Evolutionary conservation across 2,888 invertebrate species (phyloP).

Genomic region (Hypolimnas misippus): DNA sequence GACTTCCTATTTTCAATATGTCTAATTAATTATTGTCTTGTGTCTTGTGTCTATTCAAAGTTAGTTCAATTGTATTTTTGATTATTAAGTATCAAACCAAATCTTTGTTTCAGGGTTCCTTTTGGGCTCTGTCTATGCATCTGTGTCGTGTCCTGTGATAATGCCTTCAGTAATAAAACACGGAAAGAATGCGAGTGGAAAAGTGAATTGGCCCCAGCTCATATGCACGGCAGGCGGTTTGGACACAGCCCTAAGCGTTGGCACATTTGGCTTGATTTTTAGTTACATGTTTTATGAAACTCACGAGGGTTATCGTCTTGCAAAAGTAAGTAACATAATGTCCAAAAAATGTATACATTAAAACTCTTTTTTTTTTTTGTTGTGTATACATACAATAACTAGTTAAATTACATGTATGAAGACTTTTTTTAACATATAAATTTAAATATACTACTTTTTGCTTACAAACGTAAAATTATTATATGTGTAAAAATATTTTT

Average conservation of each 20-base stretch:
- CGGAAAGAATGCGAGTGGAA: constrained; percentile 49
- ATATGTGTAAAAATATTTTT: too few species aligned
- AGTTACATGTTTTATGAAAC: constrained; percentile 64
- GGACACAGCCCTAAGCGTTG: constrained; percentile 74
- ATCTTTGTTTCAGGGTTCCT: constrained; percentile 58
- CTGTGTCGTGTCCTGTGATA: constrained; percentile 70
- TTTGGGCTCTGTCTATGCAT: constrained; percentile 69
- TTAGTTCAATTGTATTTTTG: too few species aligned
- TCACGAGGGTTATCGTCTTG: constrained; percentile 60
- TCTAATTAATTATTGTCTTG: too few species aligned
- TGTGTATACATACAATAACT: too few species aligned
- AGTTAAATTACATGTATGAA: too few species aligned
- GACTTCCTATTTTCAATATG: too few species aligned
- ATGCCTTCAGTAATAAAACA: constrained; percentile 65
- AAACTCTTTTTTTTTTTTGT: too few species aligned
- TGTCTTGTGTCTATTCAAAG: too few species aligned
- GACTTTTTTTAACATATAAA: neutral
- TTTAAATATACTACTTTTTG: too few species aligned
- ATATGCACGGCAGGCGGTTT: constrained; percentile 70
- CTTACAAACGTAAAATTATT: too few species aligned
- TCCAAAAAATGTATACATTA: too few species aligned
- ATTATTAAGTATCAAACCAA: neutral
- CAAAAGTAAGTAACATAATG: constrained; percentile 58
- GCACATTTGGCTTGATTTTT: constrained; percentile 67
- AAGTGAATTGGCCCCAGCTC: constrained; percentile 69